Percentiles rank a stretch among this genome's conserved stretches.
Evolutionary conservation across 2,797 vertebrate species (phyloP).

Genomic region (Tarsius wallacei): DNA sequence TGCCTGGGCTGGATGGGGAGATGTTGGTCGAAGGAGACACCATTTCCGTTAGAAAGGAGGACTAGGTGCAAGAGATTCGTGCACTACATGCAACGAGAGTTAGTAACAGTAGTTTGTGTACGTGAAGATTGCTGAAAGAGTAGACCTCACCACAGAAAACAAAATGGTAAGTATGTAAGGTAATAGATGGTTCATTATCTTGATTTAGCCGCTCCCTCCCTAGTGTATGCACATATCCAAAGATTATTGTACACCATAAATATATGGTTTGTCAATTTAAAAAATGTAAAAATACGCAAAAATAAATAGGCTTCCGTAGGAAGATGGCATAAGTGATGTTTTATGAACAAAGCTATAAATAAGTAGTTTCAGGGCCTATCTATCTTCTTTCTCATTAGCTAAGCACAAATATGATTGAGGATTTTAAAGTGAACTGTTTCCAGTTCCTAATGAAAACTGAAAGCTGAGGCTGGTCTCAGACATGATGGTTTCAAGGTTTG

Average conservation of each 20-base stretch:
- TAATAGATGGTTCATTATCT: not conserved
- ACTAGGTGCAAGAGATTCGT: not conserved
- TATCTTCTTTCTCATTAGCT: not conserved
- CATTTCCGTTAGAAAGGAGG: not conserved
- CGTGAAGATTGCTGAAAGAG: not conserved
- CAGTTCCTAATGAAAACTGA: not conserved
- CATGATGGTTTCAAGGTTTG: not conserved
- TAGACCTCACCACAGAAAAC: not conserved
- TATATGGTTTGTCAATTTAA: not conserved
- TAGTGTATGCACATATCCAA: not conserved
- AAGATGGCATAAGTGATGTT: not conserved
- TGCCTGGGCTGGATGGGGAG: not conserved
- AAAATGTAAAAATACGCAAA: not conserved
- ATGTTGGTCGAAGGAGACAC: not conserved
- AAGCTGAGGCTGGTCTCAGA: not conserved
- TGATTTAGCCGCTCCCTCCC: too few relatives aligned
- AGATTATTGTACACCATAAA: not conserved
- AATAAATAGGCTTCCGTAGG: not conserved
- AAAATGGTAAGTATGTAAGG: not conserved
- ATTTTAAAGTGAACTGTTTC: not conserved
- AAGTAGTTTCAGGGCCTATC: not conserved
- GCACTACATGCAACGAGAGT: not conserved
- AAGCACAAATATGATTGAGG: not conserved
- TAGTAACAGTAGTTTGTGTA: too few relatives aligned
- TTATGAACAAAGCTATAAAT: not conserved